These are phyloP conservation scores for Tromatobia lineatoria DNA, from an alignment of 2,888 invertebrate species.

Conservation along the genomic window DNA sequence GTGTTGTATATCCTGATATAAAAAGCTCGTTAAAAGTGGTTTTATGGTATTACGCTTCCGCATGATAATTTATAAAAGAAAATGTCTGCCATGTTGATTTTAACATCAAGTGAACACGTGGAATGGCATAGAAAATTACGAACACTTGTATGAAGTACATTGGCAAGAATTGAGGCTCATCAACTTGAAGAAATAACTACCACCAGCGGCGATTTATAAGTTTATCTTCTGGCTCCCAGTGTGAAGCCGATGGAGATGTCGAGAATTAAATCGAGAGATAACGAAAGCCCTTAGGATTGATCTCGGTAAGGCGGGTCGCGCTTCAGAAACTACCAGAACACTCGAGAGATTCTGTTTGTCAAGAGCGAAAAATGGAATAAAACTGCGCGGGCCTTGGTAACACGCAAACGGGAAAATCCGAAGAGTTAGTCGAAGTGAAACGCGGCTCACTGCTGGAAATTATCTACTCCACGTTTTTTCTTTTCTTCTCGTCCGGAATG, in stretches of 20 bases:
- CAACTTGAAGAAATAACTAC: background rate
- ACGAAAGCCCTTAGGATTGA: conserved; percentile 11
- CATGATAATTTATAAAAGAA: too few relatives aligned
- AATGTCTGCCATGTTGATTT: background rate
- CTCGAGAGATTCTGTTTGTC: conserved; percentile 35
- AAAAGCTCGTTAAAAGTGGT: too few relatives aligned
- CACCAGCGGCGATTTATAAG: conserved; percentile 13
- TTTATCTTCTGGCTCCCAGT: conserved; percentile 11
- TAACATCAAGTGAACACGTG: background rate
- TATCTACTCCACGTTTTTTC: conserved; percentile 36
- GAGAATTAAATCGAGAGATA: conserved; percentile 42
- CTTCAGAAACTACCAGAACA: background rate
- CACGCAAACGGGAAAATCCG: conserved; percentile 54
- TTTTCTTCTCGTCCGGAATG: conserved; percentile 53
- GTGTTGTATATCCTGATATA: too few relatives aligned
- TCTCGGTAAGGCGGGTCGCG: conserved; percentile 23
- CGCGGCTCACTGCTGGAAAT: conserved; percentile 40
- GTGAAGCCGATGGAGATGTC: conserved; percentile 2
- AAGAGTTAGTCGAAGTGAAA: conserved; percentile 45
- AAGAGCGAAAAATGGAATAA: conserved; percentile 23
- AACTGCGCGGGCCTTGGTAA: conserved; percentile 7
- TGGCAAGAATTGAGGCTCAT: conserved; percentile 8
- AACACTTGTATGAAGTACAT: conserved; percentile 11
- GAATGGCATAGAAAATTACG: background rate
- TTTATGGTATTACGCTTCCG: too few relatives aligned